Evolutionary conservation across 2,113 vertebrate species (phyloP).

Genomic region (Camelus dromedarius): DNA sequence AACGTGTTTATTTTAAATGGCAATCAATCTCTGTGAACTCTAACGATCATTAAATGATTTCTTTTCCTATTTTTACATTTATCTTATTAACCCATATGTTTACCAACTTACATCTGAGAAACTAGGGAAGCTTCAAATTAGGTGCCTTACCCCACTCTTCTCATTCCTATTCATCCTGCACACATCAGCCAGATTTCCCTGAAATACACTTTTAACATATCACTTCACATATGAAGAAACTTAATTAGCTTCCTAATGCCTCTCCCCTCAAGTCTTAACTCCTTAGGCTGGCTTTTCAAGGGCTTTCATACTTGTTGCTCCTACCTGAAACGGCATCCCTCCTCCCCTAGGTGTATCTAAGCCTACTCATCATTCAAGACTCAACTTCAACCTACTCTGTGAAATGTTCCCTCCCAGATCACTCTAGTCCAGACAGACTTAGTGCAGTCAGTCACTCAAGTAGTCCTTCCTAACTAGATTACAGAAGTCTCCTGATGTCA

Average conservation of each 20-base stretch:
- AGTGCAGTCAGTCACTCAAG: background rate
- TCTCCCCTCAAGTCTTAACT: conserved; percentile 35
- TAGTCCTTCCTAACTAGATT: background rate
- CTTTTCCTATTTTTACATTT: conserved; percentile 15
- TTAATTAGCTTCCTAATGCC: conserved; percentile 1
- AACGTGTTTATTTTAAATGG: conserved; percentile 16
- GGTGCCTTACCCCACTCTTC: background rate
- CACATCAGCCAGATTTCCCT: background rate
- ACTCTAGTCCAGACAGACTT: conserved; percentile 36
- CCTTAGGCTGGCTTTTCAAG: conserved; percentile 25
- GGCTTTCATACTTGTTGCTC: background rate
- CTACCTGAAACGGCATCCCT: background rate
- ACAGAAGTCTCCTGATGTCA: background rate
- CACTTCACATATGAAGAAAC: background rate
- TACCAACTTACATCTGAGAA: background rate
- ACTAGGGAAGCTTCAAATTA: background rate
- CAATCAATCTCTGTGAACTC: conserved; percentile 17
- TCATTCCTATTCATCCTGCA: background rate
- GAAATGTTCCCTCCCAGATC: conserved; percentile 17
- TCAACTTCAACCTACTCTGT: conserved; percentile 30
- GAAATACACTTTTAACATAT: conserved; percentile 36
- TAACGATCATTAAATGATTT: conserved; percentile 55
- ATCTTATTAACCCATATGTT: conserved; percentile 17
- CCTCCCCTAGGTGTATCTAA: background rate
- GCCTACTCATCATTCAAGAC: conserved; percentile 35